Percentiles rank a stretch among this genome's conserved stretches.
phyloP scores from a whole-genome alignment of 2,113 vertebrate genomes.

The Aythya baeri region DNA sequence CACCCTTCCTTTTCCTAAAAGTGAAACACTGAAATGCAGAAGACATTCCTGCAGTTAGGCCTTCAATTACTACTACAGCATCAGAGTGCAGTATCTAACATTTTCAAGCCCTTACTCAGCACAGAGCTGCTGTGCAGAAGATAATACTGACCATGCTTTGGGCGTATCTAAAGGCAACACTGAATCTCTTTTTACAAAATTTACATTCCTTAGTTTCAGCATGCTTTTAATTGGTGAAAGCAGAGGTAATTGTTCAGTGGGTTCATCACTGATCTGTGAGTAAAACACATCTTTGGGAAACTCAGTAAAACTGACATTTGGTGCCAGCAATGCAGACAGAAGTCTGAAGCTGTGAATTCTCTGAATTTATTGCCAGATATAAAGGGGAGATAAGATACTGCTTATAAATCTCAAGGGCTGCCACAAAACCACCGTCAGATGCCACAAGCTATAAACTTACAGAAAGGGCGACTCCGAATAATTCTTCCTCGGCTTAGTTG shows the following conservation, averaged over 20 bases:
- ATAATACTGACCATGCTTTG: neutral
- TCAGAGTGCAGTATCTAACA: neutral
- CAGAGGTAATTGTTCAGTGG: slow-evolving; percentile 43
- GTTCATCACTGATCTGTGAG: neutral
- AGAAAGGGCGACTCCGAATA: neutral
- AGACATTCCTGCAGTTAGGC: neutral
- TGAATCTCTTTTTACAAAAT: slow-evolving; percentile 35
- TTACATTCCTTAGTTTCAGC: slow-evolving; percentile 52
- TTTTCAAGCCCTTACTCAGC: slow-evolving; percentile 19
- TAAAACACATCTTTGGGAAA: slow-evolving; percentile 60
- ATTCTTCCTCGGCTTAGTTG: slow-evolving; percentile 65
- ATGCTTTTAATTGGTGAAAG: slow-evolving; percentile 60
- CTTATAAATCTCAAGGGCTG: slow-evolving; percentile 63
- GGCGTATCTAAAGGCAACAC: neutral
- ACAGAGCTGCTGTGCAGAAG: neutral
- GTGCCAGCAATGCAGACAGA: slow-evolving; percentile 8
- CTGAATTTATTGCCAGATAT: slow-evolving; percentile 48
- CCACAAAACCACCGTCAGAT: slow-evolving; percentile 58
- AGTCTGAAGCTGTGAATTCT: slow-evolving; percentile 61
- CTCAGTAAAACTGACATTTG: slow-evolving; percentile 47
- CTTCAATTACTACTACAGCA: neutral
- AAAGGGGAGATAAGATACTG: slow-evolving; percentile 45
- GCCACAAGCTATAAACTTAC: slow-evolving; percentile 67
- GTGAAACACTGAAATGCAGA: neutral
- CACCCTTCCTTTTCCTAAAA: neutral